Conservation (phyloP, 2,888 invertebrate genomes). For the Melolontha melolontha region DNA sequence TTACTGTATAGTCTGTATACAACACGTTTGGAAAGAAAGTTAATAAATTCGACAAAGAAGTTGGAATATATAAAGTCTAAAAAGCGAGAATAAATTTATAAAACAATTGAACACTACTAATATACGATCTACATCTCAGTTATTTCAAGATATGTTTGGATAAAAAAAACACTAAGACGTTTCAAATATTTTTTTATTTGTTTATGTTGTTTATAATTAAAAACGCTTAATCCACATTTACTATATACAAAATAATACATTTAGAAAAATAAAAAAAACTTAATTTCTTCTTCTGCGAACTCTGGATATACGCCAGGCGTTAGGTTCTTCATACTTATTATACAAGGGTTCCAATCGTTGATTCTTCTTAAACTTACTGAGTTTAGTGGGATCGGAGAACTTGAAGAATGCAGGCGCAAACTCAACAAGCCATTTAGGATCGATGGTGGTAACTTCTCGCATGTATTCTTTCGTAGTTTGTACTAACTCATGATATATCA, state of each 20-base stretch:
- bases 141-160: too few species aligned
- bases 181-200: too few species aligned
- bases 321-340: constrained; percentile 99
- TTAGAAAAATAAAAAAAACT: constrained; percentile 46
- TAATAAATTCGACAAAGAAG: too few species aligned
- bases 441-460: constrained; percentile 97
- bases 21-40: too few species aligned
- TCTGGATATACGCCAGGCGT: constrained; percentile 98
- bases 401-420: constrained; percentile 99
- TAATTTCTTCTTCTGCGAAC: constrained; percentile 90
- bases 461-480: constrained; percentile 99
- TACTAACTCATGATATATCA: constrained; percentile 98
- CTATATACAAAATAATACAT: constrained; percentile 34
- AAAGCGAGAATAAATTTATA: too few species aligned
- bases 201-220: constrained; percentile 10
- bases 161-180: too few species aligned
- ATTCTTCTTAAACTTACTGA: constrained; percentile 99
- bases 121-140: too few species aligned
- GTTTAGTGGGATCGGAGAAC: constrained; percentile 97
- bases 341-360: constrained; percentile 97
- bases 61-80: too few species aligned
- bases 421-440: constrained; percentile 98
- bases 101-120: too few species aligned
- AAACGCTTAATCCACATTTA: neutral
- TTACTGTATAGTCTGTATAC: too few species aligned